Percentiles rank a stretch among this genome's conserved stretches.
phyloP scores from a whole-genome alignment of 2,113 vertebrate genomes.

The Aegithalos caudatus region DNA sequence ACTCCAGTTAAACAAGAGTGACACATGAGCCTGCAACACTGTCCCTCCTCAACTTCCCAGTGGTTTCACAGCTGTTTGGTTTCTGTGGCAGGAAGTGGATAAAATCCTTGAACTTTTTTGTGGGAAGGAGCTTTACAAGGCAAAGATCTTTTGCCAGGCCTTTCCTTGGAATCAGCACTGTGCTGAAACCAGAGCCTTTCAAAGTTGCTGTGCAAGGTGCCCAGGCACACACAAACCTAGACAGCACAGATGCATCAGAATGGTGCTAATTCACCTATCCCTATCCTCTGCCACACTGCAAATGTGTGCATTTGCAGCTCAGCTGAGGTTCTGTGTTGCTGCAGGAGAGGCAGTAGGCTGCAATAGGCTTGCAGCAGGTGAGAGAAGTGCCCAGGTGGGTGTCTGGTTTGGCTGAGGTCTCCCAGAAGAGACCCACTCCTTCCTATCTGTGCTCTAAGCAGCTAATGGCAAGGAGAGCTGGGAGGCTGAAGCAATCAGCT shows the following conservation, averaged over 20 bases:
- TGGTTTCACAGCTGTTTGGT: background rate
- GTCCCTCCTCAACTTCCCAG: background rate
- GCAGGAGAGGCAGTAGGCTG: background rate
- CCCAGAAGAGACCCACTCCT: background rate
- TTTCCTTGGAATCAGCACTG: slow-evolving; percentile 15
- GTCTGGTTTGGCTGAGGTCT: background rate
- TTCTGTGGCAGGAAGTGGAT: background rate
- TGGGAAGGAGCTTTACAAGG: background rate
- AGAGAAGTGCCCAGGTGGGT: accelerated
- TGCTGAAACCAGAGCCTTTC: slow-evolving; percentile 24
- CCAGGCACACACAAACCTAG: slow-evolving; percentile 16
- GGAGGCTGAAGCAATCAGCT: background rate
- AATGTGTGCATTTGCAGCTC: slow-evolving; percentile 24
- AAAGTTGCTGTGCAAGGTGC: slow-evolving; percentile 28
- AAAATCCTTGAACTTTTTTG: background rate
- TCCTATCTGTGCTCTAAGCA: background rate
- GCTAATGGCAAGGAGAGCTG: background rate
- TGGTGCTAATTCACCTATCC: background rate
- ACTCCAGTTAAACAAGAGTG: background rate
- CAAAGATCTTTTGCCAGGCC: background rate
- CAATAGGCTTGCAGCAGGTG: background rate
- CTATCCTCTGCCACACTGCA: slow-evolving; percentile 7
- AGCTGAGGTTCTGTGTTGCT: background rate
- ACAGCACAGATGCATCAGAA: background rate
- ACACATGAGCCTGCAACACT: background rate